Evolutionary conservation across 2,113 vertebrate genomes (phyloP).

Genomic region (Alethe diademata): DNA sequence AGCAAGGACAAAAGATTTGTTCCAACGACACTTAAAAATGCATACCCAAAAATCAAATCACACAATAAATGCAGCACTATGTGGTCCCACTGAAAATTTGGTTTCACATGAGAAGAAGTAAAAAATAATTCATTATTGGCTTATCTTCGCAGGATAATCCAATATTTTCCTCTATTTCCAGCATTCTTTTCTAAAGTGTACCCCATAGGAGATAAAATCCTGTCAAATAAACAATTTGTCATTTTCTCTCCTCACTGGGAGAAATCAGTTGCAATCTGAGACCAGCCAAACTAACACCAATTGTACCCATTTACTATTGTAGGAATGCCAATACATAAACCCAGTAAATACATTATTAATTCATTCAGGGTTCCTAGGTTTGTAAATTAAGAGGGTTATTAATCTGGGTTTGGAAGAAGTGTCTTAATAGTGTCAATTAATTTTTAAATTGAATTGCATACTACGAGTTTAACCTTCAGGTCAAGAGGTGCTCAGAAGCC

Average conservation of each 20-base stretch:
- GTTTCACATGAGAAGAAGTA: not conserved
- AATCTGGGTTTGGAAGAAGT: constrained; percentile 13
- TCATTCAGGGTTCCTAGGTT: not conserved
- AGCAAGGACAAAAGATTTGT: not conserved
- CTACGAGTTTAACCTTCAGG: constrained; percentile 10
- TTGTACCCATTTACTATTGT: not conserved
- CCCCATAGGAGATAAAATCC: not conserved
- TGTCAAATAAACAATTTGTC: not conserved
- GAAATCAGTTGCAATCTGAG: not conserved
- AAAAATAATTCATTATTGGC: not conserved
- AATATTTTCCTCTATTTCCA: not conserved
- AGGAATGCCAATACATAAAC: not conserved
- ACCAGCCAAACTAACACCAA: not conserved
- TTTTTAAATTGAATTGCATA: constrained; percentile 33
- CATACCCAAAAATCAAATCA: not conserved
- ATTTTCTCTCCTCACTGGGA: not conserved
- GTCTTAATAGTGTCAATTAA: constrained; percentile 39
- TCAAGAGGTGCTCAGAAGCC: constrained; percentile 36
- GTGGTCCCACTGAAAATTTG: not conserved
- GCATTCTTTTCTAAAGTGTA: not conserved
- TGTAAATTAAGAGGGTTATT: constrained; percentile 11
- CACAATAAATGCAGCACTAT: not conserved
- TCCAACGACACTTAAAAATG: not conserved
- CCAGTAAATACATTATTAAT: constrained; percentile 14
- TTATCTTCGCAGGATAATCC: not conserved